A percentile compares a stretch with the other conserved stretches of the same genome.
Evolutionary conservation across 2,113 vertebrate genomes (phyloP).

Genomic region (Bos javanicus): DNA sequence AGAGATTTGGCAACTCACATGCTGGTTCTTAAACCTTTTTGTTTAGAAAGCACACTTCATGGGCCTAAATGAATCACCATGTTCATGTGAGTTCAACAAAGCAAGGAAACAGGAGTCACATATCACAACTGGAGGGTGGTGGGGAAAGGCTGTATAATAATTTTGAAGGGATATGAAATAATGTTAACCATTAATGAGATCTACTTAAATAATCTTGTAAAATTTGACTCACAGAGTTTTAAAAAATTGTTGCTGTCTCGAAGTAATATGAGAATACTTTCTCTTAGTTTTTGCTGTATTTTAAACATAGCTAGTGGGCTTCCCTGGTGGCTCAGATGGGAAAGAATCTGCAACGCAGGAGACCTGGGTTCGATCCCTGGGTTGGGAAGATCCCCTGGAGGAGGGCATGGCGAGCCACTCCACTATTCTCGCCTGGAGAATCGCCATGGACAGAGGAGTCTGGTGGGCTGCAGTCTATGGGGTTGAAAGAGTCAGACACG

Average conservation of each 20-base stretch:
- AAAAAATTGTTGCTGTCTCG: not conserved
- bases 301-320: not conserved
- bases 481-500: not conserved
- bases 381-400: not conserved
- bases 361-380: not conserved
- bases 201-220: not conserved
- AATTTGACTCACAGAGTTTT: not conserved
- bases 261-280: not conserved
- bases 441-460: not conserved
- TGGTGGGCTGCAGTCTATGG: not conserved
- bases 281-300: not conserved
- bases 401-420: not conserved
- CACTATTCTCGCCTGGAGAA: not conserved
- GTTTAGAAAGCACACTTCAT: not conserved
- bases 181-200: not conserved
- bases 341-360: not conserved
- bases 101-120: not conserved
- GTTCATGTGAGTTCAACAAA: not conserved
- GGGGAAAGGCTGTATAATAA: fast-evolving
- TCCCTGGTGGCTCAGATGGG: not conserved
- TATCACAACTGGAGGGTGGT: fast-evolving
- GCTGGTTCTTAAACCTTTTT: not conserved
- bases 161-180: not conserved
- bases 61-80: not conserved
- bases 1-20: not conserved